Evolutionary conservation across 2,113 vertebrate species (phyloP).

Genomic region (Alouatta palliata): DNA sequence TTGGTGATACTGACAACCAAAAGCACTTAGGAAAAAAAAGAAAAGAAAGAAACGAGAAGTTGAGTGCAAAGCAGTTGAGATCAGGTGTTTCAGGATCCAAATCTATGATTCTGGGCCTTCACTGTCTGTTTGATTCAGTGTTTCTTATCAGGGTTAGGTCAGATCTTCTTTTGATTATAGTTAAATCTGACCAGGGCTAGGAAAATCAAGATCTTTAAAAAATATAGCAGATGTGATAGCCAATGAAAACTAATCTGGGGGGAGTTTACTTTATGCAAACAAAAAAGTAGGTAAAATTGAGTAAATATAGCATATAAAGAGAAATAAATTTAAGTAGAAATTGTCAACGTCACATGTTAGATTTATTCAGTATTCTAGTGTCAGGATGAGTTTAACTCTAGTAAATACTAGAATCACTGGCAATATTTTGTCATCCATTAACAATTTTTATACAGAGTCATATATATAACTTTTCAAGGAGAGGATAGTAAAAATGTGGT

Average conservation of each 20-base stretch:
- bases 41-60: not conserved
- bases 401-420: not conserved
- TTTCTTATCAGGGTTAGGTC: not conserved
- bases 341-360: not conserved
- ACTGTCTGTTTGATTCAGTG: not conserved
- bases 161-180: not conserved
- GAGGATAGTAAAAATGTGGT: not conserved
- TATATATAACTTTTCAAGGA: not conserved
- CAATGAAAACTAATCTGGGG: not conserved
- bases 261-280: not conserved
- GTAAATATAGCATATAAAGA: not conserved
- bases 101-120: not conserved
- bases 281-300: not conserved
- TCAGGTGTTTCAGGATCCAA: not conserved
- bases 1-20: not conserved
- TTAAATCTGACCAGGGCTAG: not conserved
- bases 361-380: not conserved
- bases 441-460: not conserved
- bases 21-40: not conserved
- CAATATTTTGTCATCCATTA: not conserved
- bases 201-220: not conserved
- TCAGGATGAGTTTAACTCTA: not conserved
- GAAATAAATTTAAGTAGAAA: constrained; percentile 11
- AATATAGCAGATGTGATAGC: not conserved
- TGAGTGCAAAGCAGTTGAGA: not conserved